Percentiles rank a stretch among this genome's conserved stretches.
phyloP scores from a whole-genome alignment of 1,140 invertebrate species.

The Apolygus lucorum region DNA sequence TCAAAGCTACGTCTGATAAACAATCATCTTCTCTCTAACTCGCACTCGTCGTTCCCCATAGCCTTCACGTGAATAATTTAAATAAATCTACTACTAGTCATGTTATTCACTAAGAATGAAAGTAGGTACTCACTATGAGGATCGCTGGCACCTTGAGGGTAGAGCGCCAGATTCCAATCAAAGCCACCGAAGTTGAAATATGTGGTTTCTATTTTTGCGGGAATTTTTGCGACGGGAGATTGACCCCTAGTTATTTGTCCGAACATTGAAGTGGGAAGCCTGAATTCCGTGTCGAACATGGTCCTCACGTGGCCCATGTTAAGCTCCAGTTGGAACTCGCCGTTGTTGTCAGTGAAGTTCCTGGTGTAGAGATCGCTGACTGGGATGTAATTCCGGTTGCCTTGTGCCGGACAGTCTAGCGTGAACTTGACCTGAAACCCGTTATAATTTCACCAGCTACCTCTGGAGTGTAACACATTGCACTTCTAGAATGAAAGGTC shows the following conservation, averaged over 20 bases:
- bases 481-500: too few species aligned
- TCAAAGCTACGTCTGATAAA: too few species aligned
- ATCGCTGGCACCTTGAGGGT: constrained; percentile 52
- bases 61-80: too few species aligned
- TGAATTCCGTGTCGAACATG: constrained; percentile 62
- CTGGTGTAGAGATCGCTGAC: constrained; percentile 64
- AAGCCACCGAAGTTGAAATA: constrained; percentile 71
- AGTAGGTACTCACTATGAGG: constrained; percentile 36
- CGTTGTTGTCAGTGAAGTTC: constrained; percentile 72
- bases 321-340: constrained; percentile 74
- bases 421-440: constrained; percentile 66
- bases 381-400: constrained; percentile 69
- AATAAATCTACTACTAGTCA: too few species aligned
- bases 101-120: too few species aligned
- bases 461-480: too few species aligned
- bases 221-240: constrained; percentile 24
- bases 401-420: constrained; percentile 62
- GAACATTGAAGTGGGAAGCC: constrained; percentile 44
- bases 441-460: too few species aligned
- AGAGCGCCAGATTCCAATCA: constrained; percentile 74
- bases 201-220: constrained; percentile 52
- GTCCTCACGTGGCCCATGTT: constrained; percentile 68
- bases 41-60: too few species aligned
- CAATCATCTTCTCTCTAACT: too few species aligned
- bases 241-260: constrained; percentile 25